Percentiles rank a stretch among this genome's conserved stretches.
Evolutionary conservation across 2,113 vertebrate genomes (phyloP).

Genomic region (Calyptomena viridis): DNA sequence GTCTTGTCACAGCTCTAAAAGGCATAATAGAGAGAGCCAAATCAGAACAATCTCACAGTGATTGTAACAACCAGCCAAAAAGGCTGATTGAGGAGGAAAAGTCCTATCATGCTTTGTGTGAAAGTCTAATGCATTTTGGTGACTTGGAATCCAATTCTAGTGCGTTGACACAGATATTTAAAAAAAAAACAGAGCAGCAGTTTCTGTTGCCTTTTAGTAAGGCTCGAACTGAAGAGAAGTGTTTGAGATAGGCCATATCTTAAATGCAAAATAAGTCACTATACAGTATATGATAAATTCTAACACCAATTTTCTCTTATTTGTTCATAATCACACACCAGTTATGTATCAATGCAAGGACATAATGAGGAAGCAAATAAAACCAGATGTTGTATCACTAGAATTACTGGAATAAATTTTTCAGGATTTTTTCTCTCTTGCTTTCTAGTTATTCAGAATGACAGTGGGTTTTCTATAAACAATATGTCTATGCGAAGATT

Average conservation of each 20-base stretch:
- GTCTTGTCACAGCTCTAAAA: background rate
- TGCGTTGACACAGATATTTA: background rate
- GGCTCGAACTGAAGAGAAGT: background rate
- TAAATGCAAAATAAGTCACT: background rate
- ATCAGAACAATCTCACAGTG: background rate
- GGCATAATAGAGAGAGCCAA: background rate
- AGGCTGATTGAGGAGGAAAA: background rate
- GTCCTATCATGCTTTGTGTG: background rate
- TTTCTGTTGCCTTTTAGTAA: background rate
- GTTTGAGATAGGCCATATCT: background rate
- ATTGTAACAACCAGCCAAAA: background rate
- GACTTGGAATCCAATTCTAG: background rate
- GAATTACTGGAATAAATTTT: background rate
- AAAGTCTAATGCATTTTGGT: background rate
- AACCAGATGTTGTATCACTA: background rate
- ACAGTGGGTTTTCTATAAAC: background rate
- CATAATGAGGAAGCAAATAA: background rate
- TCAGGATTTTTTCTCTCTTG: background rate
- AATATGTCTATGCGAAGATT: background rate
- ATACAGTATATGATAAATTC: background rate
- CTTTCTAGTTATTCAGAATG: background rate
- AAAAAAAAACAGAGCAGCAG: background rate
- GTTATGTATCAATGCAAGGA: background rate
- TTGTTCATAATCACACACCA: background rate
- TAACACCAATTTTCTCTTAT: background rate